Evolutionary conservation across 2,113 vertebrate genomes (phyloP).

Genomic region (Macquaria australasica): DNA sequence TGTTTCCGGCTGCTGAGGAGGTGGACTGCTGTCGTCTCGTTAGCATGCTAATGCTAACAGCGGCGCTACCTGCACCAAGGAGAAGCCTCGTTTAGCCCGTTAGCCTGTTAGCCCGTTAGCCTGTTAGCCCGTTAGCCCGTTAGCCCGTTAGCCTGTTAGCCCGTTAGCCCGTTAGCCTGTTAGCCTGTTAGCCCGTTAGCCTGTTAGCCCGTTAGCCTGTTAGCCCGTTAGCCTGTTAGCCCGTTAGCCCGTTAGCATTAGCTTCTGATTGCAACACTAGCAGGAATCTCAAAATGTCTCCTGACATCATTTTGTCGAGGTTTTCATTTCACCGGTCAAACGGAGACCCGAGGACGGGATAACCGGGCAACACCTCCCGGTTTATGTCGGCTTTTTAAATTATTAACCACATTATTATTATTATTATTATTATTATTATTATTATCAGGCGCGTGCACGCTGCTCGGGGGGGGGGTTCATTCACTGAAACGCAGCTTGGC

Average conservation of each 20-base stretch:
- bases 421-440: background rate
- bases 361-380: background rate
- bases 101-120: constrained; percentile 51
- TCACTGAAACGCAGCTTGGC: no score
- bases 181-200: constrained; percentile 43
- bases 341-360: background rate
- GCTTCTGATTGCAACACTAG: constrained; percentile 41
- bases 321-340: no score
- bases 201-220: constrained; percentile 37
- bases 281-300: constrained; percentile 76
- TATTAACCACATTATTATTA: background rate
- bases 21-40: background rate
- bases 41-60: constrained; percentile 63
- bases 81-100: constrained; percentile 24
- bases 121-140: background rate
- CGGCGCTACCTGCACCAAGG: constrained; percentile 2
- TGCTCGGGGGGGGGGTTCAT: no score
- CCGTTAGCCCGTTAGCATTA: constrained; percentile 47
- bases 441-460: background rate
- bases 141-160: no score
- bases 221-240: constrained; percentile 51
- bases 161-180: constrained; percentile 44
- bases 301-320: constrained; percentile 35
- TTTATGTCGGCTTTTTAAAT: background rate
- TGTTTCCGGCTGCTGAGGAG: background rate